A percentile compares a stretch with the other conserved stretches of the same genome.
phyloP scores from a whole-genome alignment of 1,140 invertebrate genomes.

The Drosophila nannoptera region DNA sequence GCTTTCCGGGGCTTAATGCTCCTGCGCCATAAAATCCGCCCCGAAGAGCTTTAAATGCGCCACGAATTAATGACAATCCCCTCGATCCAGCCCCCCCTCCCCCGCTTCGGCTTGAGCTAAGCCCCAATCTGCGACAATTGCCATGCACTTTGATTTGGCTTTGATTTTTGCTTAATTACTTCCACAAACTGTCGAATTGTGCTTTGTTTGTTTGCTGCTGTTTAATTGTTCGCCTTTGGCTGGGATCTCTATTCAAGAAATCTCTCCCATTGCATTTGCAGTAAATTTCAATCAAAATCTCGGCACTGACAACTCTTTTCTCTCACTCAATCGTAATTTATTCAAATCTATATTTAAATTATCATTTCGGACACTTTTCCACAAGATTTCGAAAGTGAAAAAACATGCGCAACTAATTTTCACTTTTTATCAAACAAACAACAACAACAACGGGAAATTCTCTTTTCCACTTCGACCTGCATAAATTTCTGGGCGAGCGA shows the following conservation, averaged over 20 bases:
- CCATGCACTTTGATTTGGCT: conserved; percentile 77
- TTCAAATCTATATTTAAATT: conserved; percentile 13
- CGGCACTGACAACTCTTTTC: background rate
- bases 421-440: conserved; percentile 55
- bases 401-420: conserved; percentile 64
- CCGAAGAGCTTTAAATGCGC: conserved; percentile 67
- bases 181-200: conserved; percentile 57
- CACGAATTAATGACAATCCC: conserved; percentile 71
- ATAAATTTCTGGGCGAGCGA: conserved; percentile 37
- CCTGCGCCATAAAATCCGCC: conserved; percentile 47
- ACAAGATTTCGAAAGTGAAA: conserved; percentile 57
- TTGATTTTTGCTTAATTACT: conserved; percentile 77
- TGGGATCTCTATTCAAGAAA: too few species aligned
- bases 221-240: conserved; percentile 31
- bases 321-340: background rate
- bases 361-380: conserved; percentile 19
- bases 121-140: conserved; percentile 72
- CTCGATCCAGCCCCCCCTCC: conserved; percentile 3
- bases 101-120: conserved; percentile 39
- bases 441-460: too few species aligned
- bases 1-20: conserved; percentile 30
- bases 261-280: too few species aligned
- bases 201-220: conserved; percentile 41
- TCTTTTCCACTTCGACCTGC: conserved; percentile 54
- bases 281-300: background rate